phyloP scores from a whole-genome alignment of 1,140 invertebrate species.

The Mercenaria mercenaria region DNA sequence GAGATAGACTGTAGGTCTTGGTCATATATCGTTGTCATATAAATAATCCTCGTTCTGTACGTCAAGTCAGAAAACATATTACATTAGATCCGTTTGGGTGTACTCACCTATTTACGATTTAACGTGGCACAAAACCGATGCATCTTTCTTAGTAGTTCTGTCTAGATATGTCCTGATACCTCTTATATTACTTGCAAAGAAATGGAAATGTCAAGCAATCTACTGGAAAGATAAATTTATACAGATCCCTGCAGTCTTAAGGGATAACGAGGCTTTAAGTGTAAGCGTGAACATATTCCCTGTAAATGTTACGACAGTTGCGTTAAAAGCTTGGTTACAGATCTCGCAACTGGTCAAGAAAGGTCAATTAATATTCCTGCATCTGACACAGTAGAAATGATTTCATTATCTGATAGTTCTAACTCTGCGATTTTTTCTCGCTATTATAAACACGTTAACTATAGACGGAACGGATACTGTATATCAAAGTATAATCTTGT shows the following conservation, averaged over 20 bases:
- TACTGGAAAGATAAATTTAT: slow-evolving; percentile 29
- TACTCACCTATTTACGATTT: too few species aligned
- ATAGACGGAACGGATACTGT: too few species aligned
- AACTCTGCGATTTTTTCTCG: not conserved
- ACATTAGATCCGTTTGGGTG: too few species aligned
- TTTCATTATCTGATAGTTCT: slow-evolving; percentile 20
- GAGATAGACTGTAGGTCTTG: too few species aligned
- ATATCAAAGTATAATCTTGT: too few species aligned
- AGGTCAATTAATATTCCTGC: not conserved
- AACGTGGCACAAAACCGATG: too few species aligned
- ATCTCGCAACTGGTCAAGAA: not conserved
- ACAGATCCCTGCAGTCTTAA: not conserved
- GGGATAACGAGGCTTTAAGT: not conserved
- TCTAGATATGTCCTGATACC: not conserved
- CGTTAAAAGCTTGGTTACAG: too few species aligned
- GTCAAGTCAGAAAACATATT: too few species aligned
- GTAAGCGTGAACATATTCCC: too few species aligned
- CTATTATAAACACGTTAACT: not conserved
- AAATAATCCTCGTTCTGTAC: too few species aligned
- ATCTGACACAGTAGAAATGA: not conserved
- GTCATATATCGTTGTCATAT: too few species aligned
- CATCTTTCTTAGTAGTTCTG: not conserved
- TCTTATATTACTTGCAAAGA: not conserved
- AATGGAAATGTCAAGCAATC: slow-evolving; percentile 19
- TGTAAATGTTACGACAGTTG: too few species aligned